Conservation (phyloP, 2,113 vertebrate species). For the Taurulus bubalis region DNA sequence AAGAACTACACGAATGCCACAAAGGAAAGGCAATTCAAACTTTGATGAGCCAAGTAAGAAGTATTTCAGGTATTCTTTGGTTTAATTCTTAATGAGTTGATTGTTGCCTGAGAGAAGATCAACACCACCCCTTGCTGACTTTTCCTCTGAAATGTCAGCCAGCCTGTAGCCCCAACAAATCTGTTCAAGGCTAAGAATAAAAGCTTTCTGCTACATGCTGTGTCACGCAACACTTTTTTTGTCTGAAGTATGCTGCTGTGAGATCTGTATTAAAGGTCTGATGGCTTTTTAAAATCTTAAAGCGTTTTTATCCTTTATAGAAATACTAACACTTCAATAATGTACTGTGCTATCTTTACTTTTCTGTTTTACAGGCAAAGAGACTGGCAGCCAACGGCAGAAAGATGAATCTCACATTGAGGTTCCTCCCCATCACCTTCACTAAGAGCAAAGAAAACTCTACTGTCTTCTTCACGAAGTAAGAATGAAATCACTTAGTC, state of each 20-base stretch:
- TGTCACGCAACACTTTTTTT: constrained; percentile 12
- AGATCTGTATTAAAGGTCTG: constrained; percentile 2
- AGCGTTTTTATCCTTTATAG: background rate
- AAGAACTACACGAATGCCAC: constrained; percentile 7
- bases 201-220: constrained; percentile 5
- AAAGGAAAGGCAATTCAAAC: constrained; percentile 40
- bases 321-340: background rate
- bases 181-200: constrained; percentile 14
- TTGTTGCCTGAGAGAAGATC: background rate
- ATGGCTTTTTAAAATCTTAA: background rate
- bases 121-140: constrained; percentile 2
- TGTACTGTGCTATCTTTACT: background rate
- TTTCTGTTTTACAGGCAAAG: constrained; percentile 78
- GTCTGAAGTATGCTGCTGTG: constrained; percentile 20
- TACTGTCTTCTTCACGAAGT: constrained; percentile 86
- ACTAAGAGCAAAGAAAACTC: constrained; percentile 92
- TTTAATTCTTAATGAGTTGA: constrained; percentile 46
- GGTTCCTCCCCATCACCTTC: constrained; percentile 89
- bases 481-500: constrained; percentile 60
- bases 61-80: constrained; percentile 21
- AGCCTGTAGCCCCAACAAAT: constrained; percentile 20
- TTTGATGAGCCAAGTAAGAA: constrained; percentile 23
- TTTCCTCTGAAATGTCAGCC: constrained; percentile 53
- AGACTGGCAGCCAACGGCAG: constrained; percentile 85
- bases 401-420: constrained; percentile 87